Base-by-base conservation (phyloP, 2,888 invertebrate genomes). In the Mesochorus sp. region DNA sequence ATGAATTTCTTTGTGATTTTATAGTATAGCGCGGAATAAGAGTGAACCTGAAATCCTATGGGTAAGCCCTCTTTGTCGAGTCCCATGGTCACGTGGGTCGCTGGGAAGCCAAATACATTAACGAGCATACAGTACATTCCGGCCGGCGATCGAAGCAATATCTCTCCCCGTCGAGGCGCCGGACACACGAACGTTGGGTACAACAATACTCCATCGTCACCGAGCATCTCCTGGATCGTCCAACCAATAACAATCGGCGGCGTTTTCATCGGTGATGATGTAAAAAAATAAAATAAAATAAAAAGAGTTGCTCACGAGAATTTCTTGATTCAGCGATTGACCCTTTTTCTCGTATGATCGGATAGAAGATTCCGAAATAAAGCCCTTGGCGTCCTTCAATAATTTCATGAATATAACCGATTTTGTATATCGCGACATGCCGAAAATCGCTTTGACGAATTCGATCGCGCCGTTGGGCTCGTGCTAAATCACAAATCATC, bases 11-110 rank as follows among this genome's bases (percentile, higher is more conserved):
- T n/a, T n/a, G n/a, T n/a, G n/a, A n/a, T n/a, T n/a, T n/a, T n/a
- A n/a, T n/a, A n/a, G n/a, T n/a, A n/a, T n/a, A n/a, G n/a, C n/a
- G n/a, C n/a, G n/a, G n/a, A n/a, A n/a, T n/a, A n/a, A n/a, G n/a
- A n/a, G n/a, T n/a, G n/a, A n/a, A 96, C 95, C 92, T 97, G 97
- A 80, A 97, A 91, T 6, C 96, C 96, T 26, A 96, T 87, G 0
- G 97, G 97, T 73, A 97, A 88, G 0, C 95, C 94, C n/a, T 93
- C 85, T 0, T 85, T 85, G 79, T 93, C 92, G 0, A 94, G 84
- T 0, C 95, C 96, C 90, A 94, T 91, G 0, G 97, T 97, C 71
- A 96, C 94, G 79, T 95, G 93, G 1, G 95, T 95, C 12, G 95
- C 94, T 0, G 97, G 97, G 85, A 96, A 91, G 0, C 95, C 96